phyloP scores from a whole-genome alignment of 1,140 invertebrate species.

The Apis mellifera region Amel_HAv3.1 CM009934.2:9271501-9272000 shows the following conservation, averaged over 20 bases:
- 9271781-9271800: neutral
- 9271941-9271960: constrained; percentile 17
- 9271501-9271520: constrained; percentile 19
- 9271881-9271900: too few species aligned
- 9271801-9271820: neutral
- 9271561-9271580: neutral
- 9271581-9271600: neutral
- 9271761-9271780: neutral
- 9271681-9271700: neutral
- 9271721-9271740: too few species aligned
- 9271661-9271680: neutral
- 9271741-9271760: neutral
- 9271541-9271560: neutral
- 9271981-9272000: constrained; percentile 45
- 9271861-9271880: neutral
- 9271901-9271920: too few species aligned
- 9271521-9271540: neutral
- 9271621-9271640: neutral
- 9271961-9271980: constrained; percentile 31
- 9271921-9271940: neutral
- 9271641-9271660: neutral
- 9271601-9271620: neutral
- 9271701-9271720: too few species aligned
- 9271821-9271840: neutral
- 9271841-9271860: too few species aligned